Evolutionary conservation across 2,113 vertebrate genomes (phyloP).

Genomic region (Excalfactoria chinensis): DNA sequence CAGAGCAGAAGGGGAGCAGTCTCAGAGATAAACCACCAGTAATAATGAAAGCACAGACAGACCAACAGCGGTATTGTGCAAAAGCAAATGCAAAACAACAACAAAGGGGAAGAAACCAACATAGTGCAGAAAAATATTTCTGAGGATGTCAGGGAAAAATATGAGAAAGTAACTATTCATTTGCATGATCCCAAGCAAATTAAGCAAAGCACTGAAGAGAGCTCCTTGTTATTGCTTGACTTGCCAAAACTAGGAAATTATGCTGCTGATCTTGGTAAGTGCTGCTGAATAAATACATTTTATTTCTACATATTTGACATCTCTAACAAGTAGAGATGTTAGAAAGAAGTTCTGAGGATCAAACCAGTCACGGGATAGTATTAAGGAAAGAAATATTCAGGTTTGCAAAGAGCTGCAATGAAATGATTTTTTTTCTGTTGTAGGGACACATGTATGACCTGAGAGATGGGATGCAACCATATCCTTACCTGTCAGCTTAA

Average conservation of each 20-base stretch:
- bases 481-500: neutral
- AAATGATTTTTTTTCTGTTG: neutral
- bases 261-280: neutral
- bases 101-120: neutral
- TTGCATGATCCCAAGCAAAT: neutral
- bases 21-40: neutral
- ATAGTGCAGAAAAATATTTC: neutral
- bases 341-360: neutral
- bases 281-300: neutral
- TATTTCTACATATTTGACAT: neutral
- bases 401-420: neutral
- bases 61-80: neutral
- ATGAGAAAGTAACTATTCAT: neutral
- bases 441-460: neutral
- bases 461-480: neutral
- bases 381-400: neutral
- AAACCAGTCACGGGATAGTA: neutral
- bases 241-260: neutral
- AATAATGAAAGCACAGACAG: neutral
- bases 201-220: neutral
- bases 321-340: neutral
- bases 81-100: neutral
- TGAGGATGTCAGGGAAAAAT: neutral
- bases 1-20: neutral
- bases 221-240: neutral